Conservation (phyloP, 2,888 invertebrate genomes). For the Cyaniris semiargus region DNA sequence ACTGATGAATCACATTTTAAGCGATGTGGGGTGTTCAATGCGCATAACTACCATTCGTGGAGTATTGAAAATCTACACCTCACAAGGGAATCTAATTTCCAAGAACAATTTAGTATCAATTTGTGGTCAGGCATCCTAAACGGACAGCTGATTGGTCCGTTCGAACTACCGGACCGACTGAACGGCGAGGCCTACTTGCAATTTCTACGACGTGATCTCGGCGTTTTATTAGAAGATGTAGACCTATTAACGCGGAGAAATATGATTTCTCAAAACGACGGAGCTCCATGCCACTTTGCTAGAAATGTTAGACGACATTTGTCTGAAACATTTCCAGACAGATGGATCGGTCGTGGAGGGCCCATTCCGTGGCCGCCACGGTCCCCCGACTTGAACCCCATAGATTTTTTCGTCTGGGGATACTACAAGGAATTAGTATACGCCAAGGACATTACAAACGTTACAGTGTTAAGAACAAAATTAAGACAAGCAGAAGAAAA, state of each 20-base stretch:
- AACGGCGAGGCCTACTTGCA: neutral
- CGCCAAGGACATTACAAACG: neutral
- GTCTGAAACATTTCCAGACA: conserved; percentile 5
- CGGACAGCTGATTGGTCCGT: conserved; percentile 12
- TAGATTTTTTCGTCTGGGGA: conserved; percentile 14
- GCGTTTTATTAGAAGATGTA: conserved; percentile 5
- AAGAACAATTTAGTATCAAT: conserved; percentile 12
- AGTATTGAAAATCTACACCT: conserved; percentile 27
- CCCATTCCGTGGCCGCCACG: neutral
- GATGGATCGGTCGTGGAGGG: conserved; percentile 28
- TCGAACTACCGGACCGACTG: conserved; percentile 22
- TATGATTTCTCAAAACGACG: neutral
- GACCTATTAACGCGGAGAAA: neutral
- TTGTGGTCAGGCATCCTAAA: conserved; percentile 20
- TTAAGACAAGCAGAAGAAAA: conserved; percentile 22
- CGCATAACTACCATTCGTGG: conserved; percentile 23
- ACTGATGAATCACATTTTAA: conserved; percentile 25
- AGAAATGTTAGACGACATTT: conserved; percentile 15
- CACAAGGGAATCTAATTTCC: conserved; percentile 6
- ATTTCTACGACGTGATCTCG: conserved; percentile 4
- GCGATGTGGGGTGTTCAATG: conserved; percentile 4
- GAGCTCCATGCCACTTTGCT: neutral
- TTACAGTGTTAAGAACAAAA: neutral
- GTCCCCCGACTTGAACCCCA: conserved; percentile 6
- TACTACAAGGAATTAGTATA: neutral